A percentile compares a stretch with the other conserved stretches of the same genome.
Evolutionary conservation across 2,113 vertebrate genomes (phyloP).

Genomic region (Caranx ignobilis): DNA sequence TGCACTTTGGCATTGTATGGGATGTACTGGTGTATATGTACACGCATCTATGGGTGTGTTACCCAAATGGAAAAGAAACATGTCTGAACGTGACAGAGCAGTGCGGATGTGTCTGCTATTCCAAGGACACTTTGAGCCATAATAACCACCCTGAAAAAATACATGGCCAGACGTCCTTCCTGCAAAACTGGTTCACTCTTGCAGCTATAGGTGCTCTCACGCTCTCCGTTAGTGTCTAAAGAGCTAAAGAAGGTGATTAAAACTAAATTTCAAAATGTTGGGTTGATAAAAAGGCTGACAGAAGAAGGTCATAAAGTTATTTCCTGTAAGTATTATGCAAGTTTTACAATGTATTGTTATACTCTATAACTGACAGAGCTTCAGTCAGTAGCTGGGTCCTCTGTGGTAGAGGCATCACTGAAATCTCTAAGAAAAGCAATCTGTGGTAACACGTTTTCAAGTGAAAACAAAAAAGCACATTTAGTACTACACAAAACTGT

Average conservation of each 20-base stretch:
- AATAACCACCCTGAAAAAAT: conserved; percentile 31
- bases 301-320: neutral
- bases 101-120: conserved; percentile 29
- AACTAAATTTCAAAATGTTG: neutral
- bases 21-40: neutral
- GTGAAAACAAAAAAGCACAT: conserved; percentile 38
- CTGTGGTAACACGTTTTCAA: neutral
- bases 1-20: neutral
- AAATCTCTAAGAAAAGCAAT: conserved; percentile 33
- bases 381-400: neutral
- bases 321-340: neutral
- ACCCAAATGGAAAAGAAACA: conserved; percentile 9
- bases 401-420: neutral
- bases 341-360: neutral
- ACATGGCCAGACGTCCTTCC: conserved; percentile 47
- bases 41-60: neutral
- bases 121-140: conserved; percentile 45
- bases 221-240: neutral
- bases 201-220: neutral
- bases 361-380: neutral
- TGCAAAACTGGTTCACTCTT: conserved; percentile 13
- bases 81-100: conserved; percentile 18
- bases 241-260: neutral
- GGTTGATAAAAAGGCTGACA: neutral
- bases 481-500: conserved; percentile 44